phyloP scores from a whole-genome alignment of 2,797 vertebrate genomes.

The Sebastes matsubarae region DNA sequence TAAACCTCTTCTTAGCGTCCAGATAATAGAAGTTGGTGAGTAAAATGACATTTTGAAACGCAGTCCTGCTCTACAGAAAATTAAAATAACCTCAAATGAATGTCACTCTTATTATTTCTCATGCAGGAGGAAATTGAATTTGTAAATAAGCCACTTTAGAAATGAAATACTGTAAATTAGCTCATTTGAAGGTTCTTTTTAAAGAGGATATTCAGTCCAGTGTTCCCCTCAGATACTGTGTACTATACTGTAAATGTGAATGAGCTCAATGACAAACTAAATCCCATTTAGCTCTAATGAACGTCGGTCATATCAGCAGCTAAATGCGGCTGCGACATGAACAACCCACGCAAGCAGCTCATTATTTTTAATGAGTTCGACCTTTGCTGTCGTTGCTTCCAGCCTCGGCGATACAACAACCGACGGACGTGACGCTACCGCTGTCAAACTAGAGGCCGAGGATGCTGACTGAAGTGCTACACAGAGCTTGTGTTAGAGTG shows the following conservation, averaged over 20 bases:
- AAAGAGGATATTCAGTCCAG: neutral
- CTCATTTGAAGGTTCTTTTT: neutral
- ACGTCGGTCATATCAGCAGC: neutral
- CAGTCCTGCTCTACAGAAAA: neutral
- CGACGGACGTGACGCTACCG: neutral
- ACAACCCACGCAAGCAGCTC: neutral
- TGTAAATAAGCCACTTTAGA: neutral
- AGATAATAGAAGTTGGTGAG: neutral
- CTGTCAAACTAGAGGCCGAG: conserved; percentile 52
- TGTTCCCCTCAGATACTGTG: neutral
- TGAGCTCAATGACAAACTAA: conserved; percentile 9
- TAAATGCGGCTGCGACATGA: neutral
- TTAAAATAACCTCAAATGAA: neutral
- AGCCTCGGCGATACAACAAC: neutral
- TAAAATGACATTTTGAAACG: neutral
- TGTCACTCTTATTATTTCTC: neutral
- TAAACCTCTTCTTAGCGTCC: neutral
- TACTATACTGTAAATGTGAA: neutral
- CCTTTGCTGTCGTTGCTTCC: conserved; percentile 3
- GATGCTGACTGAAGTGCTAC: conserved; percentile 25
- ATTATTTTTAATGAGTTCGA: conserved; percentile 47
- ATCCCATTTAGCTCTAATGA: neutral
- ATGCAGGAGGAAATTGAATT: neutral
- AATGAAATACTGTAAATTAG: neutral
- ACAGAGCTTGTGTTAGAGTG: conserved; percentile 1